phyloP scores from a whole-genome alignment of 2,888 invertebrate genomes.

The Choreutis nemorana region DNA sequence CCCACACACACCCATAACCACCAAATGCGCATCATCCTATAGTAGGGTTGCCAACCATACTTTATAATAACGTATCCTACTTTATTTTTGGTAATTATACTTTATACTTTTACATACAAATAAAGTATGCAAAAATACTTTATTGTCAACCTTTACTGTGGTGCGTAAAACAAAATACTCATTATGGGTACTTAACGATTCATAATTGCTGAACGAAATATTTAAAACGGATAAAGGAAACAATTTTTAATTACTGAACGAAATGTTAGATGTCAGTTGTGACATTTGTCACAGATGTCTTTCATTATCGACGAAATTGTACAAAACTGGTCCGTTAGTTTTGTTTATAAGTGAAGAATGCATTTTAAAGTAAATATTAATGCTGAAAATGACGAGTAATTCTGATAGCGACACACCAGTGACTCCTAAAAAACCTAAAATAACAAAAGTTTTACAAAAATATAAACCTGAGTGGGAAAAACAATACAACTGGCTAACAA shows the following conservation, averaged over 20 bases:
- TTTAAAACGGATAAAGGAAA: constrained; percentile 1
- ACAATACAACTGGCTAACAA: constrained; percentile 6
- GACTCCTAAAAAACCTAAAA: constrained; percentile 3
- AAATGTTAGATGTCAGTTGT: constrained; percentile 6
- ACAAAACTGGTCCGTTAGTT: constrained; percentile 5
- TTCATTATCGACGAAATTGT: constrained; percentile 5
- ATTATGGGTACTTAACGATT: constrained; percentile 1
- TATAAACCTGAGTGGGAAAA: constrained; percentile 6
- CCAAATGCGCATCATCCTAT: neutral
- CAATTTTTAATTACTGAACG: constrained; percentile 5
- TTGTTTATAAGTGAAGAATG: too few relatives aligned
- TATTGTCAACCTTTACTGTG: constrained; percentile 2
- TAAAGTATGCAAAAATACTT: constrained; percentile 4
- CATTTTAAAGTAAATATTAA: constrained; percentile 4
- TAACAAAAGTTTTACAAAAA: constrained; percentile 4
- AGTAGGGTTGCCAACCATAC: constrained; percentile 2
- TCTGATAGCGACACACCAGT: constrained; percentile 3
- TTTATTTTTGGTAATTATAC: constrained; percentile 1
- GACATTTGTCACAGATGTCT: constrained; percentile 5
- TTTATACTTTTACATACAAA: constrained; percentile 3
- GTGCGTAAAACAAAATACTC: constrained; percentile 3
- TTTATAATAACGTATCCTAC: constrained; percentile 2
- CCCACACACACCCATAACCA: neutral
- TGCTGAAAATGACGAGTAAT: constrained; percentile 3
- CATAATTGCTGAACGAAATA: constrained; percentile 1